Base-by-base conservation (phyloP, 2,888 invertebrate species). In the Muscina levida region DNA sequence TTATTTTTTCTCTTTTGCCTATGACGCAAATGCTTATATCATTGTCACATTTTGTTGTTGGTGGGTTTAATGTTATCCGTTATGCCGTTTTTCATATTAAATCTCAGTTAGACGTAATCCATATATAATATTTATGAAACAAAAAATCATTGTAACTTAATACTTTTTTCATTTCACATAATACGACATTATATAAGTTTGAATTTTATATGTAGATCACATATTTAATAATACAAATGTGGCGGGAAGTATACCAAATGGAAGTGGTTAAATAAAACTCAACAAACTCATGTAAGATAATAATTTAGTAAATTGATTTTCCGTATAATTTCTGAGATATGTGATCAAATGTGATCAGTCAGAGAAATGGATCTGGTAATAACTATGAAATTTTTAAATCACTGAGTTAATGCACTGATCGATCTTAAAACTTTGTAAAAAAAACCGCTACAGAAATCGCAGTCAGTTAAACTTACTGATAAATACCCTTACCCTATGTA, bases 21-120 rank as follows among this genome's bases (percentile, higher is more conserved):
- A 26, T 77, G 80, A 80, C 77, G 80, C 66, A 80, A 80, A 77
- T 77, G 80, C 66, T 80, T 77, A 72, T 77, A 73, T 73, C 73
- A 77, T 73, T 80, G 76, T 77, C 70, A 70, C 72, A 66, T 66
- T 53, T 79, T 22, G 24, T 51, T 62, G n/a, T n/a, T n/a, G n/a
- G n/a, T 76, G 48, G 62, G 3, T 62, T 8, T 62, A 24, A 31
- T 8, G 39, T 19, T 37, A 39, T 59, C 15, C 1, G 17, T 37
- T 10, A n/a, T 59, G 59, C 31, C 37, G 17, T 39, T 31, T 59
- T 59, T 59, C 11, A 8, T 59, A n/a, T 39, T 19, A 62, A 19
- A 15, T 19, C 62, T 42, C 39, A 22, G 10, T 39, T 59, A 62
- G 62, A 62, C 62, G 62, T 62, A 62, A 62, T 62, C 13, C 13